A percentile compares a stretch with the other conserved stretches of the same genome.
These are phyloP conservation scores for Calosoma granatense DNA, from an alignment of 1,140 invertebrate species.

Conservation along the genomic window DNA sequence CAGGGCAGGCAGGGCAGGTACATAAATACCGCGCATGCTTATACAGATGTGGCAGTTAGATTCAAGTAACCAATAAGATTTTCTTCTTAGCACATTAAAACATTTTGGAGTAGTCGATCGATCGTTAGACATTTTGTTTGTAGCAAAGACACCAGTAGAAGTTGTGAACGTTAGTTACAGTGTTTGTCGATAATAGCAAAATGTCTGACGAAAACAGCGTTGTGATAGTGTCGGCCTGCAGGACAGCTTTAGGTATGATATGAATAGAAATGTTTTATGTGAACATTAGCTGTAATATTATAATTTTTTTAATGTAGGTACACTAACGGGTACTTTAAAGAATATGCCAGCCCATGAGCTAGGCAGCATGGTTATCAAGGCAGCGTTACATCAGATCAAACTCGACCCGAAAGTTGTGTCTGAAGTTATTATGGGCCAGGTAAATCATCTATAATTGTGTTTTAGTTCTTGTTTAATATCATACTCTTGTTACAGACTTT, in stretches of 20 bases:
- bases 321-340: conserved; percentile 24
- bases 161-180: no score
- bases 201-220: conserved; percentile 25
- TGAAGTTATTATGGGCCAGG: conserved; percentile 83
- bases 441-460: conserved; percentile 32
- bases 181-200: not conserved
- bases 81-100: no score
- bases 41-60: no score
- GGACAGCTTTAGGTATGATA: conserved; percentile 52
- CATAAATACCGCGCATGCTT: no score
- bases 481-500: conserved; percentile 33
- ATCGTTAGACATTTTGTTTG: no score
- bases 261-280: conserved; percentile 10
- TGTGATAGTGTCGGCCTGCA: conserved; percentile 52
- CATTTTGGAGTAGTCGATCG: no score
- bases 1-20: no score
- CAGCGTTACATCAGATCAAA: conserved; percentile 52
- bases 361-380: conserved; percentile 65
- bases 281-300: no score
- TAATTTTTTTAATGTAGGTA: conserved; percentile 20
- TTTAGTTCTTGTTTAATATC: conserved; percentile 10
- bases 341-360: conserved; percentile 45
- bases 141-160: no score
- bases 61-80: no score
- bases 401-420: conserved; percentile 55